Base-by-base conservation (phyloP, 2,797 vertebrate genomes). In the Alcedo atthis region DNA sequence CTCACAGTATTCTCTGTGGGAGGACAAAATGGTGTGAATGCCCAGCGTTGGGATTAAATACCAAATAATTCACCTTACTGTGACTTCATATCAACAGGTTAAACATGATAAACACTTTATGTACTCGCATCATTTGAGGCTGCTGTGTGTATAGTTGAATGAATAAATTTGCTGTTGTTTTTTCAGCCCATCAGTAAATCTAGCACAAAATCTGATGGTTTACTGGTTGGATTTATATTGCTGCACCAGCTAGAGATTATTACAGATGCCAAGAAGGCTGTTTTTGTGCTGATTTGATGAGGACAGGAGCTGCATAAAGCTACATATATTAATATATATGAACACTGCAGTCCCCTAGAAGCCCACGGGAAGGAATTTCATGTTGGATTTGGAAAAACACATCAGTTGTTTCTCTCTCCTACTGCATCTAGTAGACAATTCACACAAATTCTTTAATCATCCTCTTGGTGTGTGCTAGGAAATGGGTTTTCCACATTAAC, bases 401-500 rank as follows among this genome's bases (percentile, higher is more conserved):
- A 83, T 61, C 46, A 77, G 33, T 69, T 86, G 25, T 78, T 90
- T 49, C 43, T 80, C 35, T 87, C 14, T 74, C 45, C n/a, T 93
- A n/a, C 69, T 43, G 19, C 68, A 93, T 89, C 81, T 92, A 92
- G 89, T 92, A 90, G 78, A 91, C 82, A 93, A 95, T 90, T 94
- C 83, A 76, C 84, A 95, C 51, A 92, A 92, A 95, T 94, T 86
- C 81, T 95, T 95, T 96, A 96, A 97, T 96, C 93, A 96, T 42
- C 59, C 80, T 83, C 91, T 96, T 90, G 46, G 78, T 85, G 77
- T 94, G 82, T 94, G 89, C 84, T 88, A 93, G 88, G 90, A 96
- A 97, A 93, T 95, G 91, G 91, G 87, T 69, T 92, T 95, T 92
- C 93, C 86, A 85, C 91, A 96, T 96, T 96, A 97, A 96, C 94